Conservation (phyloP, 2,888 invertebrate genomes). For the Sarcophaga rosellei region DNA sequence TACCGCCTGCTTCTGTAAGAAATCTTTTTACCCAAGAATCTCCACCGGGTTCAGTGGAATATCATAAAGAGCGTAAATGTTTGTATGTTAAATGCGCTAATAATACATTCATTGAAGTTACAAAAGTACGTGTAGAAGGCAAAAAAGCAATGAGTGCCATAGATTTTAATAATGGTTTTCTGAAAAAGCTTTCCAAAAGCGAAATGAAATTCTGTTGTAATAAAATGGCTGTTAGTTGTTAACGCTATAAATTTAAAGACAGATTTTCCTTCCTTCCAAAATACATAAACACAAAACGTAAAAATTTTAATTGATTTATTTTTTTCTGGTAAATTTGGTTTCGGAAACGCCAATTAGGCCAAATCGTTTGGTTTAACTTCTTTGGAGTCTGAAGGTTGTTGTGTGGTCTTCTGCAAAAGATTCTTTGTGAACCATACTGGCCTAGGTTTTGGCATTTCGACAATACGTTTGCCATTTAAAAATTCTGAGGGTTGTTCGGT, state of each 20-base stretch:
- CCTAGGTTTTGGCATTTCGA: conserved; percentile 92
- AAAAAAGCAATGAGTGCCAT: conserved; percentile 88
- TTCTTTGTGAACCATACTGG: conserved; percentile 95
- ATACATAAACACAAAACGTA: too few species aligned
- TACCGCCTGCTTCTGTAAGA: conserved; percentile 23
- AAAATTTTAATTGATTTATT: not conserved
- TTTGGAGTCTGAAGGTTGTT: conserved; percentile 86
- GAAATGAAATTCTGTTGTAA: conserved; percentile 69
- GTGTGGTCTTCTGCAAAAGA: conserved; percentile 89
- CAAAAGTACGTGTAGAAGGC: conserved; percentile 85
- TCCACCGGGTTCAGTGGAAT: conserved; percentile 84
- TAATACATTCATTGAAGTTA: conserved; percentile 85
- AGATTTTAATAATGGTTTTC: conserved; percentile 94
- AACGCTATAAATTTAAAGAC: conserved; percentile 5
- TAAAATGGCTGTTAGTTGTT: conserved; percentile 70
- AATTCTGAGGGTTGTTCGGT: conserved; percentile 84
- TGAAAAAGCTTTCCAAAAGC: conserved; percentile 82
- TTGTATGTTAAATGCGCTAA: conserved; percentile 87
- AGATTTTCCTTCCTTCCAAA: too few species aligned
- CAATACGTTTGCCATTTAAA: conserved; percentile 88
- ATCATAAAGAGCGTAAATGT: conserved; percentile 83
- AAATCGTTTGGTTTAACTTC: conserved; percentile 89
- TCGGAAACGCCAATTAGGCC: conserved; percentile 81
- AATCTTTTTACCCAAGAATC: not conserved
- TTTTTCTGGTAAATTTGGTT: not conserved